A percentile compares a stretch with the other conserved stretches of the same genome.
These are phyloP conservation scores for Ramazzottius varieornatus DNA, from an alignment of 2,888 invertebrate species.

Conservation along the genomic window DNA sequence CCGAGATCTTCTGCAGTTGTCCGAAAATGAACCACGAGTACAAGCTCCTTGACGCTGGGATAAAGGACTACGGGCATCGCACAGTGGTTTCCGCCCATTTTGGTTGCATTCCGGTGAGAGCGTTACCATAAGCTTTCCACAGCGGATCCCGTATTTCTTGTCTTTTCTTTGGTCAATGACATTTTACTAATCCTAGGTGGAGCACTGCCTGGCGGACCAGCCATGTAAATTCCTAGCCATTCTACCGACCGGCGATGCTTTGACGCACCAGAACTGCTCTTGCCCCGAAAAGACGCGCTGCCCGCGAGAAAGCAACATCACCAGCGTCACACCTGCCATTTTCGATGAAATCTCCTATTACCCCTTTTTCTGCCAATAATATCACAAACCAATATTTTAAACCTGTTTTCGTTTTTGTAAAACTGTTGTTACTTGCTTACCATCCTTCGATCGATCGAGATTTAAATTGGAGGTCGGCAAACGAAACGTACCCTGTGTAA, in stretches of 20 bases:
- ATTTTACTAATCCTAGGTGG: no score
- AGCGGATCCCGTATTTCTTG: neutral
- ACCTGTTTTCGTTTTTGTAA: neutral
- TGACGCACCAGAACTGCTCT: neutral
- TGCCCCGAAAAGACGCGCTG: neutral
- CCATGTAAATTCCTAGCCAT: constrained; percentile 1
- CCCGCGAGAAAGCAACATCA: neutral
- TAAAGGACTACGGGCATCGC: neutral
- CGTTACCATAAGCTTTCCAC: no score
- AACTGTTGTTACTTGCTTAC: no score
- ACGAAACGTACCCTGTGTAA: no score
- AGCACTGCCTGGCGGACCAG: neutral
- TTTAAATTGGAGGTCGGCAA: no score
- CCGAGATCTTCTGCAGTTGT: neutral
- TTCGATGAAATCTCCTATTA: neutral
- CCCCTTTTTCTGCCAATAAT: neutral
- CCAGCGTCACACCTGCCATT: neutral
- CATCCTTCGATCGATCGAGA: no score
- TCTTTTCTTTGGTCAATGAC: neutral
- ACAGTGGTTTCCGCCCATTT: neutral
- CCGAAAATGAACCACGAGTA: neutral
- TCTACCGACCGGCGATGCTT: neutral
- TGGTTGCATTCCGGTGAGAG: neutral
- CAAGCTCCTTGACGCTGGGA: neutral
- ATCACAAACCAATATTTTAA: neutral